phyloP scores from a whole-genome alignment of 2,113 vertebrate genomes.

The Chionomys nivalis region DNA sequence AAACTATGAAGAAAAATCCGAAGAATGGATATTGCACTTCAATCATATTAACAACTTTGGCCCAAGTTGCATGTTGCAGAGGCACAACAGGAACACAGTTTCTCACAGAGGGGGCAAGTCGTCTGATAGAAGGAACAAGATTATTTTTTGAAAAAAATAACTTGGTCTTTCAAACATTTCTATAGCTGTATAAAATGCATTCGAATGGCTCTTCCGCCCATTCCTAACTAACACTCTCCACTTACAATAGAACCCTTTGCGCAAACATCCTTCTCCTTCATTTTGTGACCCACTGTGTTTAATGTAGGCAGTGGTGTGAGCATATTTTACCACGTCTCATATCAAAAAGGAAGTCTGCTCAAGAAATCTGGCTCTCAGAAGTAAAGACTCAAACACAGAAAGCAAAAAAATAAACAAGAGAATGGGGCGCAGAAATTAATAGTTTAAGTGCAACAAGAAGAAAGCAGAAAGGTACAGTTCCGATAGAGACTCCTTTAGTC shows the following conservation, averaged over 20 bases:
- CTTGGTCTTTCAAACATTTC: not conserved
- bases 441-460: slow-evolving; percentile 43
- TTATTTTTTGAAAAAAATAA: not conserved
- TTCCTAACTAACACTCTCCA: not conserved
- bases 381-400: not conserved
- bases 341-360: not conserved
- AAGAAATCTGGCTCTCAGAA: not conserved
- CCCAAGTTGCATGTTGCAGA: slow-evolving; percentile 33
- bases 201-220: not conserved
- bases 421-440: slow-evolving; percentile 48
- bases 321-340: not conserved
- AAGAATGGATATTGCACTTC: slow-evolving; percentile 54
- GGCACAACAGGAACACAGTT: accelerated
- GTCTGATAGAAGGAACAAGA: not conserved
- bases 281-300: not conserved
- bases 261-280: no score
- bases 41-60: slow-evolving; percentile 21
- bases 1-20: slow-evolving; percentile 34
- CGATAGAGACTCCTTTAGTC: slow-evolving; percentile 53
- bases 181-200: not conserved
- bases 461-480: slow-evolving; percentile 62
- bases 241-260: not conserved
- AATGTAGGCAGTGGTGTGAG: not conserved
- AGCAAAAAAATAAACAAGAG: not conserved
- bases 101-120: not conserved